These are phyloP conservation scores for Pararge aegeria DNA, from an alignment of 1,140 invertebrate species.

Conservation along the genomic window DNA sequence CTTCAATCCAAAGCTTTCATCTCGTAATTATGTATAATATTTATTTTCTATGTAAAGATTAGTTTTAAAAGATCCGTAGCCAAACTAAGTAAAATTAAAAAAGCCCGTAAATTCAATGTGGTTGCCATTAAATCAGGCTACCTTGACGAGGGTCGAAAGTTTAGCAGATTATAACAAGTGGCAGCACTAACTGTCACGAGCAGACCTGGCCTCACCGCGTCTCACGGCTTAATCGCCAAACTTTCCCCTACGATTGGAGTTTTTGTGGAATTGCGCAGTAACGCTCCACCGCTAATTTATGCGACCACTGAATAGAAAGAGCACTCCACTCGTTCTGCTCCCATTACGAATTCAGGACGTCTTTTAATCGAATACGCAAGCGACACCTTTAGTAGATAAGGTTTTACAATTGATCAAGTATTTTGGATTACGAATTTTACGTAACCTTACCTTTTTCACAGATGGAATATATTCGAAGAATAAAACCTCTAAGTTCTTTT, in stretches of 20 bases:
- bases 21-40: background rate
- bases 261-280: slow-evolving; percentile 68
- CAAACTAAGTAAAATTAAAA: background rate
- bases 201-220: slow-evolving; percentile 70
- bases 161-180: slow-evolving; percentile 76
- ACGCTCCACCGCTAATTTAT: slow-evolving; percentile 69
- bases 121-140: slow-evolving; percentile 66
- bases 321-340: slow-evolving; percentile 53
- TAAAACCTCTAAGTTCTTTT: no score
- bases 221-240: slow-evolving; percentile 75
- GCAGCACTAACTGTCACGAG: slow-evolving; percentile 72
- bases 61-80: background rate
- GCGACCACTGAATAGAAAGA: slow-evolving; percentile 60
- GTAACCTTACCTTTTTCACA: no score
- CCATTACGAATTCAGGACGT: slow-evolving; percentile 70
- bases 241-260: slow-evolving; percentile 73
- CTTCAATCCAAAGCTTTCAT: no score
- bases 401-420: background rate
- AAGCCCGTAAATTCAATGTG: background rate
- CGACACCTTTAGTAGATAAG: background rate
- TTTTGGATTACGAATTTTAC: no score
- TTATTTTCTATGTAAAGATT: background rate
- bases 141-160: slow-evolving; percentile 75
- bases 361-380: slow-evolving; percentile 51
- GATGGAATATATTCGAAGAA: no score